phyloP scores from a whole-genome alignment of 2,113 vertebrate genomes.

The Pyxicephalus adspersus region DNA sequence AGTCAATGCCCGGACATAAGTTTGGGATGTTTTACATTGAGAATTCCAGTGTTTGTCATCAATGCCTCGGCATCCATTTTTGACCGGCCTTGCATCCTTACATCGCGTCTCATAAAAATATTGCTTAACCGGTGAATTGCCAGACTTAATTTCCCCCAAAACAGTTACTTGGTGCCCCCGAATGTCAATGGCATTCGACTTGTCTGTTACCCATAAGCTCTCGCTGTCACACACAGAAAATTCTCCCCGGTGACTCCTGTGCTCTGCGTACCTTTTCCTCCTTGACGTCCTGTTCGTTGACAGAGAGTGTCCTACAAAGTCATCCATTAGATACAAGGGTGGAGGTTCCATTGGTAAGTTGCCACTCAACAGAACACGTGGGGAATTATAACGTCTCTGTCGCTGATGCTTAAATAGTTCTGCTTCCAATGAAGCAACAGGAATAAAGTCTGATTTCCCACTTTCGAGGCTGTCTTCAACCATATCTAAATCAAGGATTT shows the following conservation, averaged over 20 bases:
- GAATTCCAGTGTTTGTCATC: slow-evolving; percentile 99
- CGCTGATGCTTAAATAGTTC: slow-evolving; percentile 88
- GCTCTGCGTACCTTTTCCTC: slow-evolving; percentile 84
- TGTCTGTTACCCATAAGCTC: slow-evolving; percentile 93
- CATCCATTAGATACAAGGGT: slow-evolving; percentile 86
- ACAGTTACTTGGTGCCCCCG: slow-evolving; percentile 86
- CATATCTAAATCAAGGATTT: slow-evolving; percentile 60
- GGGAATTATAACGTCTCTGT: slow-evolving; percentile 89
- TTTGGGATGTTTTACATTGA: slow-evolving; percentile 95
- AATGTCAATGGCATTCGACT: slow-evolving; percentile 87
- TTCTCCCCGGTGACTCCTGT: slow-evolving; percentile 90
- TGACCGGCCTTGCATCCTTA: slow-evolving; percentile 80
- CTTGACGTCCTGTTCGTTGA: slow-evolving; percentile 83
- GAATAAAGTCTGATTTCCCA: slow-evolving; percentile 72
- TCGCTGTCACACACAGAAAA: slow-evolving; percentile 96
- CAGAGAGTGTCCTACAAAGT: slow-evolving; percentile 75
- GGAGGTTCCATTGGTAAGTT: slow-evolving; percentile 87
- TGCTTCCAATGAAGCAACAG: slow-evolving; percentile 74
- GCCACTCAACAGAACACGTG: slow-evolving; percentile 90
- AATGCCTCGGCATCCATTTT: slow-evolving; percentile 90
- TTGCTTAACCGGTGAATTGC: slow-evolving; percentile 85
- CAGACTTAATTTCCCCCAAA: slow-evolving; percentile 85
- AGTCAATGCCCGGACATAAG: slow-evolving; percentile 91
- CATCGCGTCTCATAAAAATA: slow-evolving; percentile 96
- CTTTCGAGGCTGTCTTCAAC: slow-evolving; percentile 56